Evolutionary conservation across 2,888 invertebrate genomes (phyloP).

Genomic region (Meta bourneti): DNA sequence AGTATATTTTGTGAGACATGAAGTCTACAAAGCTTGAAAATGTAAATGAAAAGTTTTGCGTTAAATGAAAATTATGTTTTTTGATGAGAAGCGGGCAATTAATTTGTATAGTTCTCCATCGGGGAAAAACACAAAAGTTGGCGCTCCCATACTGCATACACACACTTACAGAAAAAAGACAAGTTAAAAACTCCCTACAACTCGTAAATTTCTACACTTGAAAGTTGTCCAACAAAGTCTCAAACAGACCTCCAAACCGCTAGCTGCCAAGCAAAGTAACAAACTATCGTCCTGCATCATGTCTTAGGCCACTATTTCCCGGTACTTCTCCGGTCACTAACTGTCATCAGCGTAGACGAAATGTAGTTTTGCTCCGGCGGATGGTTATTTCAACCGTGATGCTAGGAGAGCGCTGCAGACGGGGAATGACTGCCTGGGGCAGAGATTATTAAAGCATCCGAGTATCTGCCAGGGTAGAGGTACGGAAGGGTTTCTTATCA

Average conservation of each 20-base stretch:
- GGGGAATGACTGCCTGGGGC: slow-evolving; percentile 45
- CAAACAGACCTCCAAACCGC: too few relatives aligned
- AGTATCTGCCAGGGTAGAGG: slow-evolving; percentile 12
- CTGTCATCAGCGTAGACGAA: slow-evolving; percentile 56
- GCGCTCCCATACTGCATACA: too few relatives aligned
- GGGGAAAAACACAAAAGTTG: too few relatives aligned
- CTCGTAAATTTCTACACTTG: neutral
- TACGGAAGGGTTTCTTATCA: slow-evolving; percentile 44
- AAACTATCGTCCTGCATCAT: neutral
- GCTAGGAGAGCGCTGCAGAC: slow-evolving; percentile 19
- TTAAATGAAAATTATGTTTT: too few relatives aligned
- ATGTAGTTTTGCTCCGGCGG: slow-evolving; percentile 47
- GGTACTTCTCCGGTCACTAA: neutral
- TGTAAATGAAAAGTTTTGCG: too few relatives aligned
- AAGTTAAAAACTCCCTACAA: neutral
- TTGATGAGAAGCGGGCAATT: too few relatives aligned
- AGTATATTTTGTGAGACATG: too few relatives aligned
- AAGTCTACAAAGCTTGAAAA: too few relatives aligned
- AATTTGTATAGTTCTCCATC: too few relatives aligned
- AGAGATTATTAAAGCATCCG: slow-evolving; percentile 30
- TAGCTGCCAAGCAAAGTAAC: neutral
- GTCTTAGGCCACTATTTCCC: slow-evolving; percentile 19
- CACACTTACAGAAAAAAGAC: neutral
- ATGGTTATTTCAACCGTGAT: slow-evolving; percentile 18
- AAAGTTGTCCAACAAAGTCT: neutral